Base-by-base conservation (phyloP, 2,113 vertebrate genomes). In the Raja brachyura region DNA sequence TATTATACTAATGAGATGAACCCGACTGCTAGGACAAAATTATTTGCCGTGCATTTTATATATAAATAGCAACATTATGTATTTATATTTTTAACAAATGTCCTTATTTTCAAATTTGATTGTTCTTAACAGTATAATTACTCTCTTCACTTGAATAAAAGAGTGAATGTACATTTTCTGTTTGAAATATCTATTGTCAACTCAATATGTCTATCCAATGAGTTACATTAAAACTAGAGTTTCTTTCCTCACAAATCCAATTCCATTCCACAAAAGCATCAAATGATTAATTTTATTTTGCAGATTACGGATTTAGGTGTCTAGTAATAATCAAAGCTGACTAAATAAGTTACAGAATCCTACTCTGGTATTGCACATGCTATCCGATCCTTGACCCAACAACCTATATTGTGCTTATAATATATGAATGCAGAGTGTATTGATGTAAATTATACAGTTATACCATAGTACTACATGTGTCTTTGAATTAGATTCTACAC, bases 1-100 rank as follows among this genome's bases (percentile, higher is more conserved):
- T 92, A 73, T 92, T 92, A 92, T 48, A 74, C 63, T 92, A 92
- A 92, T 73, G 66, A 92, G 33, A 92, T 68, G 90, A 73, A 70
- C 68, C 90, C 66, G 22, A 92, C 66, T 73, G 90, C 63, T 92
- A 28, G 90, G 90, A 48, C 63, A n/a, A 92, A 92, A 92, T 70
- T 39, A 92, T 73, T 92, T 73, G 20, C 39, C 25, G 33, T 54
- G n/a, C 66, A 92, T 73, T 92, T 92, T 54, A 73, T 73, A 70
- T 48, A 92, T 70, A 92, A 92, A 73, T 25, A 73, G 68, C 33
- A 92, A 92, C 63, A 54, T 73, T 28, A 73, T 73, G 39, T 92
- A 70, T 74, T 73, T 54, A 73, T 48, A 31, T 70, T 74, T 73
- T 92, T 63, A 74, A 73, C 68, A 92, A 92, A 25, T 33, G 73